A percentile compares a stretch with the other conserved stretches of the same genome.
phyloP scores from a whole-genome alignment of 2,797 vertebrate genomes.

The Anguilla marmorata region DNA sequence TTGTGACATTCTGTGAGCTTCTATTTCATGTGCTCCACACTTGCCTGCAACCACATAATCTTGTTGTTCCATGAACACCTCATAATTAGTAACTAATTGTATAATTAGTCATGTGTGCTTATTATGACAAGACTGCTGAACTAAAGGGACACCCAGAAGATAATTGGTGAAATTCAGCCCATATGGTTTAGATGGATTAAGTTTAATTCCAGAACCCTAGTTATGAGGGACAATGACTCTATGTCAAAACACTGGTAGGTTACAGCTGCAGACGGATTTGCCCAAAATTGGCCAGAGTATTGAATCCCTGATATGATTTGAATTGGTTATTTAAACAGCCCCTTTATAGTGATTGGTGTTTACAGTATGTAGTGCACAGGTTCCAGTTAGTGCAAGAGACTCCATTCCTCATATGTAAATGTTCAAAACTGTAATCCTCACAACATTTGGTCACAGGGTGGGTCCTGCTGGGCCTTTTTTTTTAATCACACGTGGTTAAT shows the following conservation, averaged over 20 bases:
- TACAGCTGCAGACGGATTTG: background rate
- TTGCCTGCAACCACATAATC: too few species aligned
- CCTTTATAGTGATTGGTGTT: background rate
- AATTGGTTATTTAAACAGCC: background rate
- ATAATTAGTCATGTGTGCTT: too few species aligned
- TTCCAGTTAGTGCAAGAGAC: background rate
- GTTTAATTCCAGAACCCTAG: too few species aligned
- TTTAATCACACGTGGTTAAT: background rate
- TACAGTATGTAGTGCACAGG: background rate
- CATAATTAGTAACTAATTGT: too few species aligned
- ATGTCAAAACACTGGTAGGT: background rate
- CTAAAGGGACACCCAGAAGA: too few species aligned
- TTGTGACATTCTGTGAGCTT: too few species aligned
- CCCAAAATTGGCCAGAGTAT: background rate
- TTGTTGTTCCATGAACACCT: too few species aligned
- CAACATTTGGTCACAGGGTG: constrained; percentile 1
- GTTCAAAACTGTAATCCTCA: background rate
- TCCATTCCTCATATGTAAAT: background rate
- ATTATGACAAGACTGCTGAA: too few species aligned
- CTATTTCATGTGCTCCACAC: too few species aligned
- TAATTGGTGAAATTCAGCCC: too few species aligned
- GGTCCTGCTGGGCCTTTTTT: constrained; percentile 12
- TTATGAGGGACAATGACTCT: background rate
- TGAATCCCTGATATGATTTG: background rate
- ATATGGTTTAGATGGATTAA: too few species aligned